phyloP scores from a whole-genome alignment of 2,113 vertebrate species.

The Lycocorax pyrrhopterus region DNA sequence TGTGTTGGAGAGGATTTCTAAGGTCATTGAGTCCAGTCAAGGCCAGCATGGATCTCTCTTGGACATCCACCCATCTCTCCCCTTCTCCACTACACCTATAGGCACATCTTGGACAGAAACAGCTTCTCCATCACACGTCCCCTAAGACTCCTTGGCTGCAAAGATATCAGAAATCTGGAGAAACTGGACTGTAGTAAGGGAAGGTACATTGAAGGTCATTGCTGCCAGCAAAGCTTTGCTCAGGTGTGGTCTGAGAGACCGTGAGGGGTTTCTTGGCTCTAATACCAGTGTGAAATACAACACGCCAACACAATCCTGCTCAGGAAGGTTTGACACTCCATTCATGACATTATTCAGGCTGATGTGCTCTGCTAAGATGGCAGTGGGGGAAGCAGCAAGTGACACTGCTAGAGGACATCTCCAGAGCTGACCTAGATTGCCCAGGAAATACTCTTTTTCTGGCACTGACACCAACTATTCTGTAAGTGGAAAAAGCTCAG shows the following conservation, averaged over 20 bases:
- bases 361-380: background rate
- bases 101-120: background rate
- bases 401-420: background rate
- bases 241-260: background rate
- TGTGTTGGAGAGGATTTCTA: background rate
- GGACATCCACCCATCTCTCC: background rate
- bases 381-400: background rate
- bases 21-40: background rate
- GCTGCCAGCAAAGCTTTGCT: background rate
- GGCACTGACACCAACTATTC: background rate
- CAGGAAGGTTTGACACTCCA: background rate
- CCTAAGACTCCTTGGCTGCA: background rate
- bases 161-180: background rate
- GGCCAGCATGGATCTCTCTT: background rate
- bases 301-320: background rate
- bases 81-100: background rate
- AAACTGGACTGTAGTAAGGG: accelerated
- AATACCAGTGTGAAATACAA: background rate
- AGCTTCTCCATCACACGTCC: background rate
- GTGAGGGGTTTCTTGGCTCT: background rate
- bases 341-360: background rate
- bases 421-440: background rate
- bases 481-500: background rate
- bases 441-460: background rate
- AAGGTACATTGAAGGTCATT: background rate